Percentiles rank a stretch among this genome's conserved stretches.
These are phyloP conservation scores for Julus scandinavius DNA, from an alignment of 2,888 invertebrate genomes.

Conservation along the genomic window DNA sequence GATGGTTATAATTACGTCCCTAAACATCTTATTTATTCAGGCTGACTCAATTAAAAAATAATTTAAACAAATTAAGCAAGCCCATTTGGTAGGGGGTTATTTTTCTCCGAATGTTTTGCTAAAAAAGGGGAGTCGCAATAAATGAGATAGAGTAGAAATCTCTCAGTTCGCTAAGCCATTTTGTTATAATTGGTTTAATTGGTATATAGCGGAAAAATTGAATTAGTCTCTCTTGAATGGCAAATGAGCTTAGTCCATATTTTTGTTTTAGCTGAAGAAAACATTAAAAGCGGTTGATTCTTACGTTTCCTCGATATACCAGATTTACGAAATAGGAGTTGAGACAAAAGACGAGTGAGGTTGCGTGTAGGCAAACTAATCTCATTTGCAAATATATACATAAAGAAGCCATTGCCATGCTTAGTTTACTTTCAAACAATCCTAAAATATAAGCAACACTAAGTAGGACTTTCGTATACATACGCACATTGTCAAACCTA, in stretches of 20 bases:
- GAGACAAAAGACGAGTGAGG: constrained; percentile 15
- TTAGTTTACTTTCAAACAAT: not conserved
- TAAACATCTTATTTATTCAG: not conserved
- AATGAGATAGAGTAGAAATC: not conserved
- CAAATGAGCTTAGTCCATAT: constrained; percentile 22
- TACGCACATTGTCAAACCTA: not conserved
- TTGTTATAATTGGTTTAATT: constrained; percentile 30
- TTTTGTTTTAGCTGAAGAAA: not conserved
- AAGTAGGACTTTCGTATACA: not conserved
- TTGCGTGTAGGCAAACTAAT: constrained; percentile 11
- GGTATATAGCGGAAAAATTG: constrained; percentile 42
- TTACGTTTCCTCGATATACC: not conserved
- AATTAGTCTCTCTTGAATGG: constrained; percentile 7
- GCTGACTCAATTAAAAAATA: not conserved
- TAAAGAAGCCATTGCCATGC: not conserved
- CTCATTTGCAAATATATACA: constrained; percentile 31
- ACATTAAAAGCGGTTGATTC: constrained; percentile 3
- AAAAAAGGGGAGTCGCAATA: not conserved
- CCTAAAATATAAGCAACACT: not conserved
- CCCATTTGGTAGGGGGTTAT: not conserved
- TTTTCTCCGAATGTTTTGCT: not conserved
- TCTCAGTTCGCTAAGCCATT: constrained; percentile 32
- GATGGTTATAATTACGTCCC: not conserved
- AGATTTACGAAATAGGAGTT: not conserved
- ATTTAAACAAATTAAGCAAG: not conserved